Percentiles rank a stretch among this genome's conserved stretches.
These are phyloP conservation scores for Callyntrura guangdongensis DNA, from an alignment of 2,888 invertebrate genomes.

Conservation along the genomic window DNA sequence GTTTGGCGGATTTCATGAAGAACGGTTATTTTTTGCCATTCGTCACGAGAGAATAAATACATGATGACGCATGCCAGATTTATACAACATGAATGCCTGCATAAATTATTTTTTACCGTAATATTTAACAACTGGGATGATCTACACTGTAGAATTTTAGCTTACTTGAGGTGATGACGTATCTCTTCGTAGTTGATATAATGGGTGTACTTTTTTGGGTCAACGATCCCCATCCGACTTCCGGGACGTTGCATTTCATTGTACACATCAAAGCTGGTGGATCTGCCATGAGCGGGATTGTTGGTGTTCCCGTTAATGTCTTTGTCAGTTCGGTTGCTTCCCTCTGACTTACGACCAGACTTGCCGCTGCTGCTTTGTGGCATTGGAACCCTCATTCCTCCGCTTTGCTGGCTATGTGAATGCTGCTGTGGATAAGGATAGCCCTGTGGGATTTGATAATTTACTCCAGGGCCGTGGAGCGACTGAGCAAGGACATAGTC, in stretches of 20 bases:
- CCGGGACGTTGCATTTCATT: constrained; percentile 87
- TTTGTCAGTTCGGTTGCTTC: constrained; percentile 85
- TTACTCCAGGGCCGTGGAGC: constrained; percentile 41
- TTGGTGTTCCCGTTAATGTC: constrained; percentile 84
- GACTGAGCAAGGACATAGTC: constrained; percentile 55
- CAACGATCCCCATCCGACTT: constrained; percentile 87
- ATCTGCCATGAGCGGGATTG: constrained; percentile 84
- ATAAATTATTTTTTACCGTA: not conserved
- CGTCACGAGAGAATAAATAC: not conserved
- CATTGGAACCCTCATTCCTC: constrained; percentile 53
- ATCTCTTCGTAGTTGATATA: constrained; percentile 95
- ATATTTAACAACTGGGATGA: not conserved
- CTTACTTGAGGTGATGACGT: constrained; percentile 92
- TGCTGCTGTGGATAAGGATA: constrained; percentile 62
- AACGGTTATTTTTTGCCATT: constrained; percentile 8
- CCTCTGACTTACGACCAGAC: constrained; percentile 66
- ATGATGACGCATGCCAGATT: constrained; percentile 20
- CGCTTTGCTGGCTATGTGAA: constrained; percentile 10
- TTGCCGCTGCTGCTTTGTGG: constrained; percentile 63
- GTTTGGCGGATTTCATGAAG: constrained; percentile 5
- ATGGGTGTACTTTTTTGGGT: constrained; percentile 89
- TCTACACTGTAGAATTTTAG: constrained; percentile 5
- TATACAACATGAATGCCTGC: not conserved
- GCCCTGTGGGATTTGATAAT: constrained; percentile 45
- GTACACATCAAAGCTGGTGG: constrained; percentile 86